Evolutionary conservation across 2,113 vertebrate species (phyloP).

Genomic region (Platycercus adscitus): DNA sequence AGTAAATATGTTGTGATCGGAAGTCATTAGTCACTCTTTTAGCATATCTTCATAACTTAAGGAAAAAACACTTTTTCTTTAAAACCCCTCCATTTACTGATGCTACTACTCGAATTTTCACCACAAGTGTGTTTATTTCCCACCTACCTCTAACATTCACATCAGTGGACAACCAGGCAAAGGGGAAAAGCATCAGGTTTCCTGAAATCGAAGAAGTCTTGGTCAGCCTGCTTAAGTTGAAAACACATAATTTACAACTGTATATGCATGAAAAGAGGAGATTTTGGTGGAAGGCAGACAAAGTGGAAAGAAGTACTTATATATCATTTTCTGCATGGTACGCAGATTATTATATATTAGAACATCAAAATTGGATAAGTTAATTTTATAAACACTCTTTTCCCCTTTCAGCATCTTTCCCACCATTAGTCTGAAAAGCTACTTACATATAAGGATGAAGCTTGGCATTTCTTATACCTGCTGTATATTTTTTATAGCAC

Average conservation of each 20-base stretch:
- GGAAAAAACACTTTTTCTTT: not conserved
- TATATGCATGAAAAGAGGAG: not conserved
- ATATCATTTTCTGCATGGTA: not conserved
- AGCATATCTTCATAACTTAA: not conserved
- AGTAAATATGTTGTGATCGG: not conserved
- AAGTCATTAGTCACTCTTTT: not conserved
- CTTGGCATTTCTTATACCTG: not conserved
- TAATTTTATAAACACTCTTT: not conserved
- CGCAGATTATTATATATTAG: not conserved
- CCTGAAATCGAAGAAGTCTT: not conserved
- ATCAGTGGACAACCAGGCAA: not conserved
- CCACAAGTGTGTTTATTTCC: not conserved
- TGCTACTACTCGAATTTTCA: not conserved
- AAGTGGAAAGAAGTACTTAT: not conserved
- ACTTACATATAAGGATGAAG: not conserved
- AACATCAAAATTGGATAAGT: not conserved
- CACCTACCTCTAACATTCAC: not conserved
- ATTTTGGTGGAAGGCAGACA: not conserved
- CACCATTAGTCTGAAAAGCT: not conserved
- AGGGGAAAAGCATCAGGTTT: not conserved
- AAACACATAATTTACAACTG: not conserved
- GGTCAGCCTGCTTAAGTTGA: not conserved
- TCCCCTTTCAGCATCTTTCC: not conserved
- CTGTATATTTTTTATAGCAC: not conserved
- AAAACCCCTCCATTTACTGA: not conserved